Evolutionary conservation across 2,113 vertebrate species (phyloP).

Genomic region (Mionectes macconnelli): DNA sequence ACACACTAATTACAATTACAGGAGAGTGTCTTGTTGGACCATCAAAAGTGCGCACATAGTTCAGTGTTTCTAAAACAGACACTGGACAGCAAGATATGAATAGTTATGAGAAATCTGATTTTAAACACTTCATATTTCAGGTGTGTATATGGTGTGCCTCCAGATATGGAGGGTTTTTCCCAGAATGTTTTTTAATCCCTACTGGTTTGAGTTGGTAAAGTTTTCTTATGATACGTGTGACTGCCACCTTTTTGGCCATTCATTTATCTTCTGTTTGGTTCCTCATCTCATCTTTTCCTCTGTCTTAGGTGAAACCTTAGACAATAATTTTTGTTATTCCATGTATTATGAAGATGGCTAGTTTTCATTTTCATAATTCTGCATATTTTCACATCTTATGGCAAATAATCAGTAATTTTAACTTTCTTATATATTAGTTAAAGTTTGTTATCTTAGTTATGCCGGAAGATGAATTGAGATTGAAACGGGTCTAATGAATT

Average conservation of each 20-base stretch:
- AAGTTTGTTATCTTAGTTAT: not conserved
- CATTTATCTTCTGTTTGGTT: not conserved
- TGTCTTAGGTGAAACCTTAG: not conserved
- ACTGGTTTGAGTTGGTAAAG: not conserved
- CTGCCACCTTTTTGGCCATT: not conserved
- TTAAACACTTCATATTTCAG: not conserved
- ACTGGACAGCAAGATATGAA: not conserved
- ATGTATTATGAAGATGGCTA: not conserved
- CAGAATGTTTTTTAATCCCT: not conserved
- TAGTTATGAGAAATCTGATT: not conserved
- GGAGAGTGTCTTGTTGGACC: not conserved
- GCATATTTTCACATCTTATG: not conserved
- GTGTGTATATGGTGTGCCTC: not conserved
- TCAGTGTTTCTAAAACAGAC: not conserved
- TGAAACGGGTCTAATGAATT: not conserved
- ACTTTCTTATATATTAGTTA: not conserved
- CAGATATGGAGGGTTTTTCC: not conserved
- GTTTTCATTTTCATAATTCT: not conserved
- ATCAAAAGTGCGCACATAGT: not conserved
- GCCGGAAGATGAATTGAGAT: not conserved
- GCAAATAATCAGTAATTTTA: not conserved
- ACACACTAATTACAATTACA: not conserved
- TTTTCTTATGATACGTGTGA: not conserved
- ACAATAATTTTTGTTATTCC: not conserved
- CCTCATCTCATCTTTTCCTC: not conserved